A percentile compares a stretch with the other conserved stretches of the same genome.
phyloP scores from a whole-genome alignment of 2,888 invertebrate genomes.

The Drosophila mercatorum region DNA sequence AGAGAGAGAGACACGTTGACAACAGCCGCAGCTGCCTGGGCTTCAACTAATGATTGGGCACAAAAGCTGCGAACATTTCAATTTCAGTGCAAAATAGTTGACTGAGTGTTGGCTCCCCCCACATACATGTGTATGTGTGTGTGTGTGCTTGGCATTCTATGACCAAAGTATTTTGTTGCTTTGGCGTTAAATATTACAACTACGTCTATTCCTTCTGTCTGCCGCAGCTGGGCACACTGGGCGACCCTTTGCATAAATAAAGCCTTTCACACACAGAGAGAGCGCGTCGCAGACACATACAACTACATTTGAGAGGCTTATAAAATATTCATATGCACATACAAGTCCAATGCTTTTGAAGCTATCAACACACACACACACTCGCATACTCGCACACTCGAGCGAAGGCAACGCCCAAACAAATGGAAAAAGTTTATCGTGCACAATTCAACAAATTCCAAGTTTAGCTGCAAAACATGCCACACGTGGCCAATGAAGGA shows the following conservation, averaged over 20 bases:
- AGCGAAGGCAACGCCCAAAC: conserved; percentile 41
- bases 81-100: conserved; percentile 74
- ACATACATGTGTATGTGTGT: conserved; percentile 1
- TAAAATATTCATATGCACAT: conserved; percentile 76
- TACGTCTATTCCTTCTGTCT: conserved; percentile 51
- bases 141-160: conserved; percentile 25
- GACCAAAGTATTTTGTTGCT: conserved; percentile 36
- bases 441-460: conserved; percentile 62
- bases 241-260: conserved; percentile 45
- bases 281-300: conserved; percentile 1
- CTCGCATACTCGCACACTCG: background rate
- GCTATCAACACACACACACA: conserved; percentile 47
- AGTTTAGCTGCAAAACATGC: conserved; percentile 45
- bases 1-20: background rate
- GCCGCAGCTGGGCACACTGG: conserved; percentile 19
- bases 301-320: conserved; percentile 56
- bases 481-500: conserved; percentile 22
- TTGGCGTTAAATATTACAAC: conserved; percentile 65
- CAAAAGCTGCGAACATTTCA: conserved; percentile 68
- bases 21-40: background rate
- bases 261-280: conserved; percentile 10
- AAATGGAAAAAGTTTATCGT: conserved; percentile 70
- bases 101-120: conserved; percentile 19
- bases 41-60: conserved; percentile 43
- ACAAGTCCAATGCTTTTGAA: conserved; percentile 67